Conservation (phyloP, 2,888 invertebrate genomes). For the Polyploca ridens region DNA sequence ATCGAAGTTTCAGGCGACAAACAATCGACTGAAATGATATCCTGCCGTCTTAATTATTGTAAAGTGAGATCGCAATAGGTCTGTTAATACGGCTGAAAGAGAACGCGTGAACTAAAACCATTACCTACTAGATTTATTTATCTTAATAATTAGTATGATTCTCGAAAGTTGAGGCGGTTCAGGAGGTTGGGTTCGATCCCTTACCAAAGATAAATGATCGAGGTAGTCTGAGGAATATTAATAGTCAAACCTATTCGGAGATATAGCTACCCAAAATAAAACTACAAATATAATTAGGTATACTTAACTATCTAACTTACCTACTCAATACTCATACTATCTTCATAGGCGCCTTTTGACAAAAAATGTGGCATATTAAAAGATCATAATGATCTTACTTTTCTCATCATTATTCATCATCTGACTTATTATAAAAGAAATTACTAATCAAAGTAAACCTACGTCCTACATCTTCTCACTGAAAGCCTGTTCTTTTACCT, state of each 20-base stretch:
- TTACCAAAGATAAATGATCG: constrained; percentile 16
- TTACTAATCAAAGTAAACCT: neutral
- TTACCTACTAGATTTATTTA: constrained; percentile 38
- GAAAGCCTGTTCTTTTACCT: neutral
- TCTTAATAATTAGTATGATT: constrained; percentile 25
- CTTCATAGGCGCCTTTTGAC: no score
- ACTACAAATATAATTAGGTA: no score
- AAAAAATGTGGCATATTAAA: no score
- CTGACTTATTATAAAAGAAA: neutral
- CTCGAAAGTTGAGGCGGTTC: constrained; percentile 16
- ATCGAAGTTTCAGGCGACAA: constrained; percentile 44
- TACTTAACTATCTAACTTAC: no score
- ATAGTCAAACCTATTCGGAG: no score
- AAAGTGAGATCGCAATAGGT: constrained; percentile 28
- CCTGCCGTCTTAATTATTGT: constrained; percentile 44
- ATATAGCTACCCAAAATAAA: no score
- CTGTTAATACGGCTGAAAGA: constrained; percentile 18
- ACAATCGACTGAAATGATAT: constrained; percentile 40
- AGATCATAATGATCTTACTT: no score
- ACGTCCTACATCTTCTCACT: neutral
- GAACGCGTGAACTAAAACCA: constrained; percentile 36
- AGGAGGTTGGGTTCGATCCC: constrained; percentile 24
- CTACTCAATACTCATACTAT: no score
- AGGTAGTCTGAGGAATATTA: no score
- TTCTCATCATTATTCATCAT: no score